These are phyloP conservation scores for Elysia chlorotica DNA, from an alignment of 1,140 invertebrate species.

Conservation along the genomic window DNA sequence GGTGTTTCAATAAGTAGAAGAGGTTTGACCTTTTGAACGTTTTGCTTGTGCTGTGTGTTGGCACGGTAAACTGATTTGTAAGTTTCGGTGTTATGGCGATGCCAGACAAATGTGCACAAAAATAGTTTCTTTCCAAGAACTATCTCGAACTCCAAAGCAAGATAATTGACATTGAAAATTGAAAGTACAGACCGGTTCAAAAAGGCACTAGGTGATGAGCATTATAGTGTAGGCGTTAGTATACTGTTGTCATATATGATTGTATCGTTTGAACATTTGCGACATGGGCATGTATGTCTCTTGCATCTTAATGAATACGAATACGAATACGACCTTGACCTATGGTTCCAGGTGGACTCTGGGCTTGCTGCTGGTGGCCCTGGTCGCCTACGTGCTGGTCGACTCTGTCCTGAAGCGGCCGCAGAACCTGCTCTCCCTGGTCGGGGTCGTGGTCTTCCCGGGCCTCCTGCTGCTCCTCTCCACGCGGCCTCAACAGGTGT, in stretches of 20 bases:
- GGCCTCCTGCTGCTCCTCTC: conserved; percentile 38
- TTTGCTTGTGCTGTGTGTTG: too few species aligned
- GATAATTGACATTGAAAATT: background rate
- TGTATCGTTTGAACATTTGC: too few species aligned
- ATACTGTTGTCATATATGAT: background rate
- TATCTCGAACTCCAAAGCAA: background rate
- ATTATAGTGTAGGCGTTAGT: background rate
- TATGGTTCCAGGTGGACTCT: conserved; percentile 12
- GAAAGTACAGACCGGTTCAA: too few species aligned
- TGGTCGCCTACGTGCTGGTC: conserved; percentile 21
- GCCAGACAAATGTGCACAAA: too few species aligned
- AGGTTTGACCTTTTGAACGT: too few species aligned
- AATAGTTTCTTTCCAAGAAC: background rate
- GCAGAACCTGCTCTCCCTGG: conserved; percentile 31
- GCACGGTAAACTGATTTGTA: too few species aligned
- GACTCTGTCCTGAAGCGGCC: conserved; percentile 28
- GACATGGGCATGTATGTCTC: background rate
- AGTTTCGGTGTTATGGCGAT: too few species aligned
- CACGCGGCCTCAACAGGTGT: conserved; percentile 36
- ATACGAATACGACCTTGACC: too few species aligned
- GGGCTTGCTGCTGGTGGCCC: background rate
- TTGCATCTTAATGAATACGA: too few species aligned
- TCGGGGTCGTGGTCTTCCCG: conserved; percentile 35
- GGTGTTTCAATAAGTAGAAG: too few species aligned
- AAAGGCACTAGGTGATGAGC: background rate